Evolutionary conservation across 2,888 invertebrate genomes (phyloP), one percentile per base, ranked within the genome.

Genomic region (Oithona nana): DNA sequence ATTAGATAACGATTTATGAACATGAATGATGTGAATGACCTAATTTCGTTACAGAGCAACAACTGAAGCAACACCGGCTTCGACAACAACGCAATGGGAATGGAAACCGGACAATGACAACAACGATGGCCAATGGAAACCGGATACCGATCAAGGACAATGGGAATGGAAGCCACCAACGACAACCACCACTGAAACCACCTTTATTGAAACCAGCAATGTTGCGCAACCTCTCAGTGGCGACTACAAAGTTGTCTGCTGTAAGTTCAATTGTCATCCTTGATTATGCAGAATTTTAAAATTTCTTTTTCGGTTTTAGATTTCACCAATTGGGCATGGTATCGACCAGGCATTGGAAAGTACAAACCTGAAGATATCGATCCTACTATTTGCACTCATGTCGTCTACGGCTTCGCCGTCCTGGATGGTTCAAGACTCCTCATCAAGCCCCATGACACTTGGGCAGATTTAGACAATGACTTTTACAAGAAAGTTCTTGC

Each of bases 321-420:
- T 73, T 90, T 88, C 73, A 89, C 90, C 0, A 90, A 90, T 71
- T 92, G 90, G 90, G 88, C 90, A 0, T 89, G 89, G 88, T 87
- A 86, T 71, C 79, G 87, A 63, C 81, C 80, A 63, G 83, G 81
- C 0, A 78, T 79, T 63, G 87, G 85, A 51, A 84, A 83, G 71
- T 88, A 81, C 69, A 75, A 80, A 2, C 86, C 88, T 0, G 81
- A 83, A 64, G 81, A 88, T 70, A 82, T 88, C 39, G 83, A 87
- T 68, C 77, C 81, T 6, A 76, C 78, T 30, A 76, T 86, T n/a
- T 90, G 90, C 70, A 88, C 89, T 0, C 90, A 92, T 70, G 80
- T 90, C 20, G 81, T 87, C 29, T 90, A 89, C 69, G 83, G 88
- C 0, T 89, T 89, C 74, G 87, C 88, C 4, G 83, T 84, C 61